Base-by-base conservation (phyloP, 2,888 invertebrate species). In the Ectropis crepuscularia region DNA sequence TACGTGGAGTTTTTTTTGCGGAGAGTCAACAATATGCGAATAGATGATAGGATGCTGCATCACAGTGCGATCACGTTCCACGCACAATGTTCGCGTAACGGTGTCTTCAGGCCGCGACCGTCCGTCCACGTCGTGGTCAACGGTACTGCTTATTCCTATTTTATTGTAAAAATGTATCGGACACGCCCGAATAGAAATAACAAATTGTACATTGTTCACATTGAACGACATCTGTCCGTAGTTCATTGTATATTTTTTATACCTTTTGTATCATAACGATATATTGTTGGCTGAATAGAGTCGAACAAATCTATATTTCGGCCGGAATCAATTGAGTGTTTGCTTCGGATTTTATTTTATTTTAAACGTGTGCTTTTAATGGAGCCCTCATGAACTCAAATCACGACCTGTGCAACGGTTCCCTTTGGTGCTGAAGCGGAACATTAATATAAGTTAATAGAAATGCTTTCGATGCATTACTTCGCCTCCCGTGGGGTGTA, bases 71-170 rank as follows among this genome's bases (percentile, higher is more conserved):
- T 87, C 87, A 87, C 87, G 87, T 85, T 79, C 80, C 68, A 78
- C 79, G 79, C 80, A 86, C 87, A 87, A 86, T 86, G 83, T 81
- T 74, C 70, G 54, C 69, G 76, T 88, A 89, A 88, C 89, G 88
- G 89, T 86, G 75, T 70, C 65, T 57, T 53, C 61, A 53, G 36
- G 53, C 60, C 75, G 64, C 65, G 65, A 55, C 63, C 58, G 75
- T 57, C 73, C 71, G 76, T 77, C 83, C 82, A 83, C 76, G 80
- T 78, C 79, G 80, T 81, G 80, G 75, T 81, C 81, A 86, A 85
- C 85, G 86, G 85, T 85, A 84, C 82, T 77, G 75, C 78, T 81
- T 80, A 84, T 82, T 85, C 79, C 77, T 76, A 82, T 81, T 84
- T 85, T 82, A 81, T 87, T 84, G 77, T 81, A 78, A 82, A 85